Evolutionary conservation across 2,888 invertebrate genomes (phyloP), one percentile per base, ranked within the genome.

Genomic region (Lasioglossum marginatum): DNA sequence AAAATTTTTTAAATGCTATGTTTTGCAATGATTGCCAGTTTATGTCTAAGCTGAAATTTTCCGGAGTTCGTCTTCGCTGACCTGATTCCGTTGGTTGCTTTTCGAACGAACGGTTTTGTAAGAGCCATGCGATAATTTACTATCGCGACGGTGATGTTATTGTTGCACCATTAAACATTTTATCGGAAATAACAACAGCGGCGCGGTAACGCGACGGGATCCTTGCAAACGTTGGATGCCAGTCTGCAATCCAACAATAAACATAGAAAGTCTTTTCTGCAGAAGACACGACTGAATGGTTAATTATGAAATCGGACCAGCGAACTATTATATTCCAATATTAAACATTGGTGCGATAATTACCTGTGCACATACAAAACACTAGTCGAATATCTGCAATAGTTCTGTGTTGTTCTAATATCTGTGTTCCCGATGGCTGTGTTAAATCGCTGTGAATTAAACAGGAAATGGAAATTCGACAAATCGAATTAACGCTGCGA

Each of bases 91-190:
- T 52, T n/a, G 10, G 23, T 52, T 23, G 23, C 0, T n/a, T 52
- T 52, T n/a, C 10, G n/a, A 52, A 52, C 37, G 37, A n/a, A 40
- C 4, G 23, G 5, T 71, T 71, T 16, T 27, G 19, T 43, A 45
- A 31, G 31, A 73, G 23, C 23, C 34, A 63, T 37, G 27, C 48
- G 48, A 48, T 48, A 45, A 77, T 68, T 68, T 48, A 8, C 27
- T 57, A 73, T 73, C 48, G 2, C 72, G 31, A 14, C 40, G 57
- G 27, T 57, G 43, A 43, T 43, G 23, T 57, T 40, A 70, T 57
- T 43, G 78, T 57, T 57, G 23, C 27, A 60, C 23, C 57, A 10
- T 78, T 31, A 27, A 78, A 71, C 2, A 52, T 79, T 73, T 73
- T n/a, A 79, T 37, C 37, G 19, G 27, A 70, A 27, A 10, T 52